Conservation (phyloP, 2,113 vertebrate genomes). For the Chaetodon auriga region DNA sequence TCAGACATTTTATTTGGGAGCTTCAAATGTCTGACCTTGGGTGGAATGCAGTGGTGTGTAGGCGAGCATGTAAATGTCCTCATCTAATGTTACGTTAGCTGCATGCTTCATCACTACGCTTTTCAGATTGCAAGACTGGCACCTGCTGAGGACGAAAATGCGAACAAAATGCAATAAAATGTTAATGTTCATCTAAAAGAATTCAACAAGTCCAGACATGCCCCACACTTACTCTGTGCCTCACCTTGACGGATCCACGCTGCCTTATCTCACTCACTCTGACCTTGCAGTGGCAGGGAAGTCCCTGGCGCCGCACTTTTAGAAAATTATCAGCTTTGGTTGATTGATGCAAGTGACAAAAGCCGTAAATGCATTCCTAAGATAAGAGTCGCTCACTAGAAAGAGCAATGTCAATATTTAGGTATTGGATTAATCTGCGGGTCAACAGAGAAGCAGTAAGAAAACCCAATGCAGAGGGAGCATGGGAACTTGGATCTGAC, state of each 20-base stretch:
- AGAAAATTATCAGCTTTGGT: constrained; percentile 70
- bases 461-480: constrained; percentile 36
- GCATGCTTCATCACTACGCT: constrained; percentile 13
- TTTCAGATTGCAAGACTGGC: constrained; percentile 27
- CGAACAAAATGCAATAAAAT: constrained; percentile 11
- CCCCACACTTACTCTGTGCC: constrained; percentile 4
- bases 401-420: constrained; percentile 78
- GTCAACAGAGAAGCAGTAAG: constrained; percentile 42
- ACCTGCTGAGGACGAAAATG: constrained; percentile 27
- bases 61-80: not conserved
- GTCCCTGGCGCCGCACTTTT: constrained; percentile 59
- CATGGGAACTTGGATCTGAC: constrained; percentile 69
- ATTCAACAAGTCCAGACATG: constrained; percentile 35
- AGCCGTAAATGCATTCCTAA: constrained; percentile 73
- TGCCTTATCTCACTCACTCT: constrained; percentile 42
- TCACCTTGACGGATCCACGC: constrained; percentile 53
- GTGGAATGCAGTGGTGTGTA: constrained; percentile 27
- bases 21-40: constrained; percentile 12
- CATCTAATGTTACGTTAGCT: not conserved
- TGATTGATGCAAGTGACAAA: constrained; percentile 71
- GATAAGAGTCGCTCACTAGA: constrained; percentile 69
- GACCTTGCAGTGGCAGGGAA: constrained; percentile 55
- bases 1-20: constrained; percentile 3
- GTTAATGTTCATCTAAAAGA: not conserved
- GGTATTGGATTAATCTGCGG: constrained; percentile 59